phyloP scores from a whole-genome alignment of 2,888 invertebrate genomes.

The Hirudinaria manillensis region DNA sequence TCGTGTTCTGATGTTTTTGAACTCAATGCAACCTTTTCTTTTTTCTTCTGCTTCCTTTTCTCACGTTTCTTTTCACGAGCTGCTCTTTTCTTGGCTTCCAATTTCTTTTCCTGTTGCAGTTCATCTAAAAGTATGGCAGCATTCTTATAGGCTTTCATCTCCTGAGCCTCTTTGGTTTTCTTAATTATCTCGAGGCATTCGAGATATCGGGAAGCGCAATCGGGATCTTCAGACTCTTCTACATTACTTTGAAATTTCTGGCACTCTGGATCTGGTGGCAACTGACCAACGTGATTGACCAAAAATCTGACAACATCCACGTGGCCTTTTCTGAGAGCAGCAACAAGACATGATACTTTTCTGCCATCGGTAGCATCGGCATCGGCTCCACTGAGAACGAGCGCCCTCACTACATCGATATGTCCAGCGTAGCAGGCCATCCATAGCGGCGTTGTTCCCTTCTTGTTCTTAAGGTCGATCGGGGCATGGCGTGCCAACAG shows the following conservation, averaged over 20 bases:
- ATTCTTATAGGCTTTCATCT: conserved; percentile 93
- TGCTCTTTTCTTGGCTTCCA: conserved; percentile 81
- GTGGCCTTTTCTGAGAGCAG: conserved; percentile 80
- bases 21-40: conserved; percentile 59
- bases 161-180: conserved; percentile 94
- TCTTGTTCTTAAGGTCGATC: conserved; percentile 96
- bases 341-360: conserved; percentile 94
- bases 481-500: conserved; percentile 68
- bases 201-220: conserved; percentile 81
- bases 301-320: conserved; percentile 86
- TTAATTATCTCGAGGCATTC: conserved; percentile 91
- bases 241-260: conserved; percentile 76
- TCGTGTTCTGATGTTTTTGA: conserved; percentile 59
- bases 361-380: conserved; percentile 97
- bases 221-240: conserved; percentile 68
- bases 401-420: conserved; percentile 84
- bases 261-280: conserved; percentile 95
- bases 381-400: conserved; percentile 82
- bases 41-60: conserved; percentile 63
- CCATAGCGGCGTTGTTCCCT: conserved; percentile 97
- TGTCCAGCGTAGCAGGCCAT: conserved; percentile 90
- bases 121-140: conserved; percentile 91
- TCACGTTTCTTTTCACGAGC: conserved; percentile 86
- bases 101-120: conserved; percentile 82
- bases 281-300: conserved; percentile 94